A percentile compares a stretch with the other conserved stretches of the same genome.
Evolutionary conservation across 2,113 vertebrate genomes (phyloP).

Genomic region (Lipotes vexillifer): DNA sequence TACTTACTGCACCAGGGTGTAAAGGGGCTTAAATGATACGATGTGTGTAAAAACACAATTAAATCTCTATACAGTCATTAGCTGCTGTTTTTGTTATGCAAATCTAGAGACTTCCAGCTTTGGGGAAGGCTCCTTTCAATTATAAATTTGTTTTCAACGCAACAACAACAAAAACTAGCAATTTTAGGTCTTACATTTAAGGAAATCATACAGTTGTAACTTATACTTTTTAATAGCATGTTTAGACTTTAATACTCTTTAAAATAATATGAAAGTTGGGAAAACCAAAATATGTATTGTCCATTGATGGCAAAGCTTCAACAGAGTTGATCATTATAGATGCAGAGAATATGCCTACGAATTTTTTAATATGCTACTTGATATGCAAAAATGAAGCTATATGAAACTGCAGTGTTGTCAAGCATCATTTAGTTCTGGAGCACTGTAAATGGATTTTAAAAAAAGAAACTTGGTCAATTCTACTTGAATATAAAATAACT

Average conservation of each 20-base stretch:
- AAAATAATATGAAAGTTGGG: neutral
- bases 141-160: neutral
- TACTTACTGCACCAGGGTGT: neutral
- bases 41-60: neutral
- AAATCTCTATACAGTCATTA: neutral
- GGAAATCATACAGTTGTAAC: neutral
- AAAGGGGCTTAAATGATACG: neutral
- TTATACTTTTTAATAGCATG: neutral
- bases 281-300: neutral
- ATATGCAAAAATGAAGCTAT: constrained; percentile 25
- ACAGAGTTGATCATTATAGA: neutral
- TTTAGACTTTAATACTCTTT: neutral
- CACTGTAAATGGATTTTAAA: neutral
- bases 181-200: neutral
- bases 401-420: neutral
- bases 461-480: neutral
- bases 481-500: neutral
- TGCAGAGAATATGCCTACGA: neutral
- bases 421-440: neutral
- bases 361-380: neutral
- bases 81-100: neutral
- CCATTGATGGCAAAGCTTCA: neutral
- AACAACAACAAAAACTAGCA: neutral
- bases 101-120: neutral
- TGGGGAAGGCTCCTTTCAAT: neutral